Evolutionary conservation across 2,797 vertebrate species (phyloP).

Genomic region (Meda fulgida): DNA sequence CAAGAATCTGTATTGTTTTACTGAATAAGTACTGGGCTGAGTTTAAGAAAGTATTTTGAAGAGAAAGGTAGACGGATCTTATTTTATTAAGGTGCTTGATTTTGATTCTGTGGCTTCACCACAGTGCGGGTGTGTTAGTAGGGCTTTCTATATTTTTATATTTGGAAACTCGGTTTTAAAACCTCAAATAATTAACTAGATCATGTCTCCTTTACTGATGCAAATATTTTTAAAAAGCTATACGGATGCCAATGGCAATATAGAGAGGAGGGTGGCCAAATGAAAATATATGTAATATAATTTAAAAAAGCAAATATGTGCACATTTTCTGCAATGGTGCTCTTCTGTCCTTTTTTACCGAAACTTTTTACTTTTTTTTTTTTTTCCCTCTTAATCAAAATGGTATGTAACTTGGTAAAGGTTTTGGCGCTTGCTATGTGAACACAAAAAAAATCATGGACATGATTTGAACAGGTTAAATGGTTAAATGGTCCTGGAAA

Average conservation of each 20-base stretch:
- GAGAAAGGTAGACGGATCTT: slow-evolving; percentile 9
- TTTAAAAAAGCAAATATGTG: background rate
- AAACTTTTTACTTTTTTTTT: too few relatives aligned
- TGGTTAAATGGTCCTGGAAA: too few relatives aligned
- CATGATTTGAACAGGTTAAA: too few relatives aligned
- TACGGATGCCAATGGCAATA: background rate
- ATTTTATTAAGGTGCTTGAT: slow-evolving; percentile 27
- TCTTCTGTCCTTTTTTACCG: too few relatives aligned
- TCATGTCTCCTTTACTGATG: background rate
- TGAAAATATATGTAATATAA: background rate
- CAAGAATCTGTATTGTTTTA: slow-evolving; percentile 23
- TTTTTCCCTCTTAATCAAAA: too few relatives aligned
- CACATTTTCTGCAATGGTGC: background rate
- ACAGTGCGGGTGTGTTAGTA: background rate
- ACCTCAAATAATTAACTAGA: background rate
- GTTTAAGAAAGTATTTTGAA: slow-evolving; percentile 8
- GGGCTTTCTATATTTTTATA: background rate
- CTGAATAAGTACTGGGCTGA: slow-evolving; percentile 8
- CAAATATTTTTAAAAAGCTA: background rate
- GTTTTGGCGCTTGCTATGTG: too few relatives aligned
- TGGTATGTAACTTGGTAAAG: too few relatives aligned
- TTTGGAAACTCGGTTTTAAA: background rate
- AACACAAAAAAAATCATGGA: too few relatives aligned
- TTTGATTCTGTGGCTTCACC: background rate
- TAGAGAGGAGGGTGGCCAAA: background rate